A percentile compares a stretch with the other conserved stretches of the same genome.
phyloP scores from a whole-genome alignment of 1,140 invertebrate species.

The Tetragnatha versicolor region DNA sequence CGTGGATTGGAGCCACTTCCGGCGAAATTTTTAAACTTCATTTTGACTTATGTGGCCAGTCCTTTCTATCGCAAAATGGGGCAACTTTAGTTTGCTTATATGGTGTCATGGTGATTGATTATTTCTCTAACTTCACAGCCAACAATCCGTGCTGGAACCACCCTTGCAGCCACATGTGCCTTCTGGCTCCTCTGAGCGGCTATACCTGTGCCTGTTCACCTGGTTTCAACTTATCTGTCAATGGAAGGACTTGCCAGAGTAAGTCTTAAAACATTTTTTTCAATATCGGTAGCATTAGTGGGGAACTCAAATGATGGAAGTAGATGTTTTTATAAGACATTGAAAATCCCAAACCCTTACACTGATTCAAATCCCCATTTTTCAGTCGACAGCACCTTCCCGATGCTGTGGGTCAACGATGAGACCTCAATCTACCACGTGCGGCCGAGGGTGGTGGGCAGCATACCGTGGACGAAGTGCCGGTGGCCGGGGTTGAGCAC shows the following conservation, averaged over 20 bases:
- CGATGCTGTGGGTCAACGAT: conserved; percentile 45
- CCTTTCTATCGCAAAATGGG: no score
- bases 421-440: conserved; percentile 42
- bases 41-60: no score
- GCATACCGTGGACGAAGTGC: background rate
- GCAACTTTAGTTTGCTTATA: no score
- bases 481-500: background rate
- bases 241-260: conserved; percentile 62
- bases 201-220: conserved; percentile 81
- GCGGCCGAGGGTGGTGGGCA: conserved; percentile 30
- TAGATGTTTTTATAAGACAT: background rate
- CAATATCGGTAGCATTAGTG: background rate
- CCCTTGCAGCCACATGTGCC: conserved; percentile 80
- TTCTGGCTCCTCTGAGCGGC: conserved; percentile 71
- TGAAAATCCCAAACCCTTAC: no score
- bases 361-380: no score
- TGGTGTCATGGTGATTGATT: no score
- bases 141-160: conserved; percentile 73
- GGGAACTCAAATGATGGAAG: background rate
- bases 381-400: background rate
- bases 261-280: conserved; percentile 56
- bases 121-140: no score
- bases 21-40: no score
- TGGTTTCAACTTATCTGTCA: conserved; percentile 68
- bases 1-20: no score